Conservation (phyloP, 2,113 vertebrate genomes). For the Aphyosemion australe region DNA sequence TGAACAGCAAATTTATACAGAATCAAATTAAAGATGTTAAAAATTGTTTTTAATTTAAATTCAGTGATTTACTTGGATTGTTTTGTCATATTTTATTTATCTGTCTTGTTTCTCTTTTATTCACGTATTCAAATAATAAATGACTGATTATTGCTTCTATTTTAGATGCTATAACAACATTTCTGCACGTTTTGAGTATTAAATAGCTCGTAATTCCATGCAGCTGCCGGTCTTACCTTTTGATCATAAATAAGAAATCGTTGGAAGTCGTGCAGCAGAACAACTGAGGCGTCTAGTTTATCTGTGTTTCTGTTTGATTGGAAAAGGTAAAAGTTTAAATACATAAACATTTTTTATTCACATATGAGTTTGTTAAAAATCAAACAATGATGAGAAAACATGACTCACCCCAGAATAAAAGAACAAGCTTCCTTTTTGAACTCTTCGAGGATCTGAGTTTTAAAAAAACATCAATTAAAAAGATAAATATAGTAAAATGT, state of each 20-base stretch:
- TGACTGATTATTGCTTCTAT: too few relatives aligned
- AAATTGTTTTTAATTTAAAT: too few relatives aligned
- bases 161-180: too few relatives aligned
- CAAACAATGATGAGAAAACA: not conserved
- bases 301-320: constrained; percentile 85
- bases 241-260: constrained; percentile 90
- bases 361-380: not conserved
- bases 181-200: too few relatives aligned
- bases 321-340: not conserved
- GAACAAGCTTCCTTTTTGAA: constrained; percentile 92
- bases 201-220: too few relatives aligned
- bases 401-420: constrained; percentile 92
- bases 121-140: not conserved
- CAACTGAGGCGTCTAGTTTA: constrained; percentile 86
- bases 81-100: too few relatives aligned
- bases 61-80: too few relatives aligned
- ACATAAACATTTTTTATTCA: too few relatives aligned
- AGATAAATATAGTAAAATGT: not conserved
- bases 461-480: not conserved
- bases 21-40: too few relatives aligned
- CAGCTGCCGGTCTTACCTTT: constrained; percentile 76
- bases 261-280: constrained; percentile 93
- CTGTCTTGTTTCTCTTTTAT: not conserved
- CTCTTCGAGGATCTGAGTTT: constrained; percentile 90
- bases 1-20: too few relatives aligned